phyloP scores from a whole-genome alignment of 2,888 invertebrate species.

The Acrobasis consociella region DNA sequence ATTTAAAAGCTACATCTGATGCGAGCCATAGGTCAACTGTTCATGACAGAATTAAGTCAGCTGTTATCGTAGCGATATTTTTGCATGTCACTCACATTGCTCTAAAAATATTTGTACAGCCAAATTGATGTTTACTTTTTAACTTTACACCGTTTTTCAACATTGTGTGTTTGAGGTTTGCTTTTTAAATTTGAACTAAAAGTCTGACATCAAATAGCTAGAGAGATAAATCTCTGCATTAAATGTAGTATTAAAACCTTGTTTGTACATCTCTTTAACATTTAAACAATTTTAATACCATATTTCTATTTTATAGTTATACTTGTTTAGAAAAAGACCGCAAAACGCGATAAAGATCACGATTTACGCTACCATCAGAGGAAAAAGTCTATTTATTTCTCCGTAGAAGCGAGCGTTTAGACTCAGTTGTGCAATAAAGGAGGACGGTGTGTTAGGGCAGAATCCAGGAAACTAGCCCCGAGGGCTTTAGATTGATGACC shows the following conservation, averaged over 20 bases:
- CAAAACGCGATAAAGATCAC: slow-evolving; percentile 25
- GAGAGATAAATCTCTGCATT: too few species aligned
- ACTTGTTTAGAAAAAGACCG: neutral
- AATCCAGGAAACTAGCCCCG: slow-evolving; percentile 63
- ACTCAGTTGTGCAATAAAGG: slow-evolving; percentile 55
- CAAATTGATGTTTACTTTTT: slow-evolving; percentile 33
- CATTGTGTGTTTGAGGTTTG: neutral
- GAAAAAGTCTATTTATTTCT: slow-evolving; percentile 29
- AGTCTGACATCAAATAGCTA: neutral
- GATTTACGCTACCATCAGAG: slow-evolving; percentile 22
- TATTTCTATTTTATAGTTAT: neutral
- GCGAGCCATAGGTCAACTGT: slow-evolving; percentile 39
- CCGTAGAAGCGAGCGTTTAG: slow-evolving; percentile 39
- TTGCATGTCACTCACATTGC: slow-evolving; percentile 51
- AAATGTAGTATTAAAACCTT: too few species aligned
- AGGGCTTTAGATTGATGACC: slow-evolving; percentile 70
- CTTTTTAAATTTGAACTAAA: neutral
- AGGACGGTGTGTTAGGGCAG: slow-evolving; percentile 52
- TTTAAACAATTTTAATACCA: neutral
- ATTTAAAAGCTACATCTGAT: slow-evolving; percentile 22
- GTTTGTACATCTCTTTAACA: neutral
- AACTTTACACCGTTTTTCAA: slow-evolving; percentile 1
- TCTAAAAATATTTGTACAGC: slow-evolving; percentile 36
- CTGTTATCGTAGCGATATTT: slow-evolving; percentile 53
- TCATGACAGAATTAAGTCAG: slow-evolving; percentile 51